Evolutionary conservation across 2,113 vertebrate species (phyloP), one percentile per base, ranked within the genome.

Genomic region (Microcebus tavaratra): DNA sequence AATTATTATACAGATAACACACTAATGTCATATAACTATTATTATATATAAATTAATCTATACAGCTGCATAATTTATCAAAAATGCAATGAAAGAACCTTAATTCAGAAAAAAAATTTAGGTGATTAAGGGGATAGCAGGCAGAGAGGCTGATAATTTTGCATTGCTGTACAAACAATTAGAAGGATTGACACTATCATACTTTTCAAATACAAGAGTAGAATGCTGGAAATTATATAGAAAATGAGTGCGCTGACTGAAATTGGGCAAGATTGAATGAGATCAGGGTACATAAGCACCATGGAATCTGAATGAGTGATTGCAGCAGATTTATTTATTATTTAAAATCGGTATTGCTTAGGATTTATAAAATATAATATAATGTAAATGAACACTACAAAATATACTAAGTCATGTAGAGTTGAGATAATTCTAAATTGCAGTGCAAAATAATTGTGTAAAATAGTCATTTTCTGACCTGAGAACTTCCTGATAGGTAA

Each of bases 41-140:
- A 94, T 57, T 95, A 82, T 25, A 72, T 9, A 76, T 42, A 90
- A 88, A 96, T 50, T 85, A 92, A 81, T 53, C 75, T 34, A 84
- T 42, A 6, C 45, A 88, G 39, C 42, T 94, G 17, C 6, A 8
- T 81, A 72, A 79, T 89, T 96, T 75, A 90, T 17, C 68, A 91
- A 94, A 97, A 89, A 72, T 85, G 4, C 29, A 94, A 70, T 83
- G 70, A 91, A 89, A 81, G 36, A 90, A 88, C 53, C 48, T 84
- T 83, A 91, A 55, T 75, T 86, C 36, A 96, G 36, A 92, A 95
- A 79, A 93, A 21, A 70, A 48, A 31, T 21, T 48, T 79, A 57
- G 18, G 8, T 79, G 27, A 4, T 63, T 53, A 18, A 80, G 6
- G 27, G 21, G 15, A 48, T 61, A 87, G 5, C 23, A 57, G 50